Percentiles rank a stretch among this genome's conserved stretches.
Evolutionary conservation across 2,113 vertebrate species (phyloP).

Genomic region (Rhinolophus sinicus): DNA sequence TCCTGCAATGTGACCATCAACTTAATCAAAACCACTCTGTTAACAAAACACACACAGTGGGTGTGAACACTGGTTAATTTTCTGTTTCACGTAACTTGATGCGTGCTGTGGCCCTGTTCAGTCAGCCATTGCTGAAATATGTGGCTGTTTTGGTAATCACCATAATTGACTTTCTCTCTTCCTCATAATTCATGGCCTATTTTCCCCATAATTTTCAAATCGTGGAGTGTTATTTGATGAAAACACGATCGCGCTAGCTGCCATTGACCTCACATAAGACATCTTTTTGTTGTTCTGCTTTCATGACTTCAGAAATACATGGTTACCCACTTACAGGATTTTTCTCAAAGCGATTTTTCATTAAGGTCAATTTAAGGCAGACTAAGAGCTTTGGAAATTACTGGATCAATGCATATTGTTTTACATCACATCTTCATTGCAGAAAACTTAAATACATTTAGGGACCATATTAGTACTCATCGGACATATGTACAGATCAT

Average conservation of each 20-base stretch:
- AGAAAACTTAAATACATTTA: constrained; percentile 75
- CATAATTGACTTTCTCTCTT: constrained; percentile 26
- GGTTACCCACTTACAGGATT: constrained; percentile 70
- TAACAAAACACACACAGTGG: constrained; percentile 30
- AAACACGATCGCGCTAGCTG: constrained; percentile 55
- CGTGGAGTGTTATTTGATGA: constrained; percentile 59
- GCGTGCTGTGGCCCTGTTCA: background rate
- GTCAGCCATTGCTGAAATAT: constrained; percentile 51
- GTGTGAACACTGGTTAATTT: constrained; percentile 45
- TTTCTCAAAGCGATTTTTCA: constrained; percentile 77
- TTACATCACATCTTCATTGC: constrained; percentile 75
- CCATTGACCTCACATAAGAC: constrained; percentile 57
- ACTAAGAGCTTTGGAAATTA: constrained; percentile 75
- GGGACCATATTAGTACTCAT: constrained; percentile 43
- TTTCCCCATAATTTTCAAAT: constrained; percentile 66
- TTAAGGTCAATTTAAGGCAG: constrained; percentile 81
- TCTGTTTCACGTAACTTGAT: constrained; percentile 47
- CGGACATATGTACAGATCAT: constrained; percentile 44
- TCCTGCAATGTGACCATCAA: constrained; percentile 61
- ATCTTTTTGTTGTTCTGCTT: constrained; percentile 76
- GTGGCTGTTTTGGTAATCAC: constrained; percentile 52
- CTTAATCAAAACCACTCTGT: constrained; percentile 48
- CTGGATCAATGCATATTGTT: constrained; percentile 74
- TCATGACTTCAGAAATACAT: constrained; percentile 74
- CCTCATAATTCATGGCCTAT: constrained; percentile 21